Conservation (phyloP, 2,113 vertebrate species). For the Bucco capensis region DNA sequence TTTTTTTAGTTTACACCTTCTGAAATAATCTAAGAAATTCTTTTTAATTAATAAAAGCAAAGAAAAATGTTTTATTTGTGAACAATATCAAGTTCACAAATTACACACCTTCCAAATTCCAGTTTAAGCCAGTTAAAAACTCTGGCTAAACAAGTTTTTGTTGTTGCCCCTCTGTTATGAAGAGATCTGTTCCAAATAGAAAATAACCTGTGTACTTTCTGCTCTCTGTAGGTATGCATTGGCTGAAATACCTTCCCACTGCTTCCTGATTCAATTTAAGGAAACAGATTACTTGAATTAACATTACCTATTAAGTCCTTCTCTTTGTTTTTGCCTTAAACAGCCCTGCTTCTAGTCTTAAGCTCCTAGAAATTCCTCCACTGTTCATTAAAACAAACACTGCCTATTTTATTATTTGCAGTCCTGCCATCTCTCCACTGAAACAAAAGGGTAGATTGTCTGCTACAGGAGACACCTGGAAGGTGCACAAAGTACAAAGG, state of each 20-base stretch:
- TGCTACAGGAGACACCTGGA: constrained; percentile 88
- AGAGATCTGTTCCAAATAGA: background rate
- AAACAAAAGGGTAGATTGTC: constrained; percentile 89
- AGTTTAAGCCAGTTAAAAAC: background rate
- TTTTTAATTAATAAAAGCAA: background rate
- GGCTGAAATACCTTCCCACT: constrained; percentile 1
- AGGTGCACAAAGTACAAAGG: constrained; percentile 79
- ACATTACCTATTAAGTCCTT: constrained; percentile 22
- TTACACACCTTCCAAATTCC: background rate
- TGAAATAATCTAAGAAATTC: background rate
- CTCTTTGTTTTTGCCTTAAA: constrained; percentile 39
- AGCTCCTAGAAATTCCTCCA: constrained; percentile 68
- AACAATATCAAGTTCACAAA: background rate
- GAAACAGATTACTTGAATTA: constrained; percentile 46
- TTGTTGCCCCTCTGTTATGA: background rate
- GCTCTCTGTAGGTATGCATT: background rate
- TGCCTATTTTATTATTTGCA: constrained; percentile 75
- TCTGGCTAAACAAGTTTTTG: background rate
- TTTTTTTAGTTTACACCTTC: background rate
- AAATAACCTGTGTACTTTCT: background rate
- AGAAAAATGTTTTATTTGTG: background rate
- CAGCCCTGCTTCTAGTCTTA: constrained; percentile 20
- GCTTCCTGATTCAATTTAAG: constrained; percentile 33
- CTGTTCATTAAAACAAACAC: constrained; percentile 67
- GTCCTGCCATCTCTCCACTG: constrained; percentile 58